Evolutionary conservation across 2,113 vertebrate species (phyloP), one percentile per base, ranked within the genome.

Genomic region (Trogon surrucura): DNA sequence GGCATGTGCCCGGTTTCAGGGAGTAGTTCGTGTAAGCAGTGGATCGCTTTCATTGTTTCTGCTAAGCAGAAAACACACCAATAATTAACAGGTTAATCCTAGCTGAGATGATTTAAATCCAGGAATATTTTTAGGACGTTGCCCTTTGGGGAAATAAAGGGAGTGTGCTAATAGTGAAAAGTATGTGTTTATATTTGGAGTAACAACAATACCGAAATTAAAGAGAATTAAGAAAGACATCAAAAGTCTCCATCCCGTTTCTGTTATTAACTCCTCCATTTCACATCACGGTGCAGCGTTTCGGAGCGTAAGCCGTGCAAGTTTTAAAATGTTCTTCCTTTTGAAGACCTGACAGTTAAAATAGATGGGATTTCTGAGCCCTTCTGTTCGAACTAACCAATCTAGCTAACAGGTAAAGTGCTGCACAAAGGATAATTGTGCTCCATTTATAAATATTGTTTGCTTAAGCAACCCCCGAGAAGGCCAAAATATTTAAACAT

Each of bases 191-290:
- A 34, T 94, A 85, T 97, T 94, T 97, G 83, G 91, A 79, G 78
- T 95, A 95, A 94, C 65, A 96, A 88, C 85, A 95, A 96, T 91
- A 58, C 86, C 85, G 92, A 95, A 96, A 96, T 97, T 92, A 91
- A 94, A 95, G 89, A 77, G 93, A 96, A 86, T 95, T 91, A 93
- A 88, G 82, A 69, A 86, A 93, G 70, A 89, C 89, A 93, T 95
- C 90, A 96, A 94, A 95, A 96, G 94, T 89, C 89, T 77, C 91
- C 72, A 66, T 94, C 75, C 85, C 56, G 4, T 90, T 74, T 71
- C 80, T 88, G 83, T 53, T 84, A 72, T 94, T 96, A 96, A 96
- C 86, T 93, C 88, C 88, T 89, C 80, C 83, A 41, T 84, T 91
- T 92, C 95, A 83, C 57, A 2, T 32, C 26, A 22, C 70, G 3